Conservation (phyloP, 1,140 invertebrate species). For the Bombus haemorrhoidalis region DNA sequence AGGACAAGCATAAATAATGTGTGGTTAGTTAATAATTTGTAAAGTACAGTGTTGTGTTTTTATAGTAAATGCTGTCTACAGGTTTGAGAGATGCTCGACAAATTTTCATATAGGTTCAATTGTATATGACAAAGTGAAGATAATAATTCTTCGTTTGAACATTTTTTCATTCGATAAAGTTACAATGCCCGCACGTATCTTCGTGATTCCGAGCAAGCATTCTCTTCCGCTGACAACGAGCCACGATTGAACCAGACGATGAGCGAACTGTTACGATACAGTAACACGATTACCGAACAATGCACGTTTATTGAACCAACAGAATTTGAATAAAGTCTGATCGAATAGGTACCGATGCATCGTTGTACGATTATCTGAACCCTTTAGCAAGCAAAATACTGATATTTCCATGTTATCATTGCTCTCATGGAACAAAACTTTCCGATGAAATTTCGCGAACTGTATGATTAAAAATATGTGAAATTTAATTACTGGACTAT, state of each 20-base stretch:
- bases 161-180: background rate
- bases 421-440: background rate
- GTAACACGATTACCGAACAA: constrained; percentile 17
- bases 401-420: background rate
- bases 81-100: too few species aligned
- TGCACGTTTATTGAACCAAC: constrained; percentile 10
- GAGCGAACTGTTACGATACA: constrained; percentile 3
- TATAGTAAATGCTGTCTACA: too few species aligned
- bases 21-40: too few species aligned
- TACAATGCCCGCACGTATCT: background rate
- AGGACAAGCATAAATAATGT: too few species aligned
- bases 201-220: background rate
- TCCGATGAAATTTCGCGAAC: too few species aligned
- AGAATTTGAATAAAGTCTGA: background rate
- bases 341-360: background rate
- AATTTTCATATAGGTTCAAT: background rate
- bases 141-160: background rate
- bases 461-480: background rate
- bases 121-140: background rate
- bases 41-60: too few species aligned
- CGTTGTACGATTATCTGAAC: background rate
- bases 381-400: background rate
- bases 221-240: background rate
- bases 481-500: background rate
- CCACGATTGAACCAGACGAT: constrained; percentile 5